Evolutionary conservation across 2,113 vertebrate genomes (phyloP).

Genomic region (Butorides virescens): DNA sequence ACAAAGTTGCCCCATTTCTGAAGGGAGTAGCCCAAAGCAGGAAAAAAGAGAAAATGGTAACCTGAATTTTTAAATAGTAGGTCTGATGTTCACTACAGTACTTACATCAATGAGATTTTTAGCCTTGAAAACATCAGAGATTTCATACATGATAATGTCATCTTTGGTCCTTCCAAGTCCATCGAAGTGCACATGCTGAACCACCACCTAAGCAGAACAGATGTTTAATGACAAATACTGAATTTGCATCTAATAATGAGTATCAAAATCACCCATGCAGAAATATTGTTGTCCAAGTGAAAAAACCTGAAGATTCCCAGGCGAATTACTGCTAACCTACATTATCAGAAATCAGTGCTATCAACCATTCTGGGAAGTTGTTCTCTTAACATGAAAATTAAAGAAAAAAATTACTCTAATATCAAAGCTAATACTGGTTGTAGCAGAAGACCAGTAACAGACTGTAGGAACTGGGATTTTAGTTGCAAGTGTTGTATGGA

Average conservation of each 20-base stretch:
- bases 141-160: constrained; percentile 92
- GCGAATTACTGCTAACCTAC: background rate
- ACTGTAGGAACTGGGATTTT: background rate
- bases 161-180: constrained; percentile 94
- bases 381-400: background rate
- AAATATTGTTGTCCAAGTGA: background rate
- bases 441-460: background rate
- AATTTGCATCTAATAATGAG: background rate
- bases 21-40: background rate
- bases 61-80: background rate
- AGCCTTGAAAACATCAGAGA: constrained; percentile 90
- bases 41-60: background rate
- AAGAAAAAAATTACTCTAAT: background rate
- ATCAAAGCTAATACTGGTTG: background rate
- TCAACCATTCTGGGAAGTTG: background rate
- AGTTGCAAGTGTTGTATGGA: background rate
- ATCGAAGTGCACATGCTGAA: constrained; percentile 92
- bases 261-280: background rate
- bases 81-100: background rate
- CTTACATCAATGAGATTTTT: constrained; percentile 94
- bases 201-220: constrained; percentile 81
- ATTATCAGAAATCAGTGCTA: background rate
- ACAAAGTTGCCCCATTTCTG: background rate
- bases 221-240: background rate
- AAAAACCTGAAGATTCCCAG: background rate